These are phyloP conservation scores for Hemiscyllium ocellatum DNA, from an alignment of 2,113 vertebrate genomes.

Conservation along the genomic window DNA sequence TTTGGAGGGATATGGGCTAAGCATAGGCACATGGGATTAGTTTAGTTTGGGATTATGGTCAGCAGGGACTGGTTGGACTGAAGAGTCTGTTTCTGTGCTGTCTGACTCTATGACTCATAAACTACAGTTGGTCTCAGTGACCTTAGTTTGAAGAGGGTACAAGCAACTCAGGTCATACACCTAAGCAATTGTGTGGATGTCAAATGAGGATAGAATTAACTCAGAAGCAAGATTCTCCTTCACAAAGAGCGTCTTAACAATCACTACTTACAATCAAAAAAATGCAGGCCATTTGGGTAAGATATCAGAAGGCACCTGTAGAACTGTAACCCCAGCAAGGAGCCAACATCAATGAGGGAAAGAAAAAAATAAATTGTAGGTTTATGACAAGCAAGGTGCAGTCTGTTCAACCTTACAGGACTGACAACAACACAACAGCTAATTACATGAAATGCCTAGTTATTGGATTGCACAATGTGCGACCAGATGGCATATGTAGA, in stretches of 20 bases:
- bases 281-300: background rate
- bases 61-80: too few relatives aligned
- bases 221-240: background rate
- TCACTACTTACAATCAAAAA: background rate
- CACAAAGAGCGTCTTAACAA: background rate
- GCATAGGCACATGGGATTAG: too few relatives aligned
- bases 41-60: too few relatives aligned
- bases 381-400: background rate
- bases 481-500: conserved; percentile 33
- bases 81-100: too few relatives aligned
- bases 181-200: background rate
- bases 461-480: conserved; percentile 2
- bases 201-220: background rate
- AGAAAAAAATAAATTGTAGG: background rate
- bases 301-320: background rate
- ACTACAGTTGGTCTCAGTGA: background rate
- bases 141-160: background rate
- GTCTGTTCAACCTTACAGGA: background rate
- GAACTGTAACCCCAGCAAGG: background rate
- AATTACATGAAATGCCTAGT: conserved; percentile 22
- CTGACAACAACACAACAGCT: conserved; percentile 2
- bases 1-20: too few relatives aligned
- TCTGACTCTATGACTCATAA: too few relatives aligned
- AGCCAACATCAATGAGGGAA: background rate
- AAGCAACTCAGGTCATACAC: background rate